Percentiles rank a stretch among this genome's conserved stretches.
Evolutionary conservation across 1,140 invertebrate species (phyloP).

Genomic region (Mylabris phalerata): DNA sequence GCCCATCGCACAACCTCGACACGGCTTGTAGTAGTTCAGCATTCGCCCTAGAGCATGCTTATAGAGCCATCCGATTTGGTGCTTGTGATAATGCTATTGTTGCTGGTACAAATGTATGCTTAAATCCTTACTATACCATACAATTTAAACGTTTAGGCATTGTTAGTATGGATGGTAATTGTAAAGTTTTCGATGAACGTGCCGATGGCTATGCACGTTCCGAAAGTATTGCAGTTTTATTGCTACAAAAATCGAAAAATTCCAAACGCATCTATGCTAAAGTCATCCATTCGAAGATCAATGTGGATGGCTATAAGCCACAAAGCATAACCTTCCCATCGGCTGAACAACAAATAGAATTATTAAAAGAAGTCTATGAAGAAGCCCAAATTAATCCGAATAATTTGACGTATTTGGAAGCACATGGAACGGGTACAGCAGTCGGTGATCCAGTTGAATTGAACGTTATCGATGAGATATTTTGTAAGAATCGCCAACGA

Average conservation of each 20-base stretch:
- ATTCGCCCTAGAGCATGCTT: conserved; percentile 77
- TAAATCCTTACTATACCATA: conserved; percentile 57
- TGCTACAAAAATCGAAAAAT: conserved; percentile 73
- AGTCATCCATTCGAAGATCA: conserved; percentile 55
- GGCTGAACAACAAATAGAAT: conserved; percentile 67
- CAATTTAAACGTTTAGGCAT: conserved; percentile 60
- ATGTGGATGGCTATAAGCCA: conserved; percentile 75
- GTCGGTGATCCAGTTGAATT: too few species aligned
- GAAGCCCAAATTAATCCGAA: conserved; percentile 64
- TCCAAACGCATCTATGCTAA: conserved; percentile 67
- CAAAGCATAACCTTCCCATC: conserved; percentile 87
- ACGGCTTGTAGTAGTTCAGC: conserved; percentile 87
- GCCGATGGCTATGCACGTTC: conserved; percentile 71
- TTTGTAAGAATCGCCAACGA: conserved; percentile 58
- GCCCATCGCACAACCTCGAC: conserved; percentile 78
- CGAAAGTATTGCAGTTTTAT: conserved; percentile 70
- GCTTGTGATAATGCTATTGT: conserved; percentile 83
- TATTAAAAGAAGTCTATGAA: conserved; percentile 80
- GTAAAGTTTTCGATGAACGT: conserved; percentile 82
- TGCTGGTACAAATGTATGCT: conserved; percentile 70
- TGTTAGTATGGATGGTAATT: conserved; percentile 74
- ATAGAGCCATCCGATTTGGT: conserved; percentile 63
- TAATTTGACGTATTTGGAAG: conserved; percentile 75
- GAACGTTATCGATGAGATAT: conserved; percentile 73
- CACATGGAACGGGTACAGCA: conserved; percentile 72